These are phyloP conservation scores for Ornithoptera alexandrae DNA, from an alignment of 2,888 invertebrate species.

Conservation along the genomic window DNA sequence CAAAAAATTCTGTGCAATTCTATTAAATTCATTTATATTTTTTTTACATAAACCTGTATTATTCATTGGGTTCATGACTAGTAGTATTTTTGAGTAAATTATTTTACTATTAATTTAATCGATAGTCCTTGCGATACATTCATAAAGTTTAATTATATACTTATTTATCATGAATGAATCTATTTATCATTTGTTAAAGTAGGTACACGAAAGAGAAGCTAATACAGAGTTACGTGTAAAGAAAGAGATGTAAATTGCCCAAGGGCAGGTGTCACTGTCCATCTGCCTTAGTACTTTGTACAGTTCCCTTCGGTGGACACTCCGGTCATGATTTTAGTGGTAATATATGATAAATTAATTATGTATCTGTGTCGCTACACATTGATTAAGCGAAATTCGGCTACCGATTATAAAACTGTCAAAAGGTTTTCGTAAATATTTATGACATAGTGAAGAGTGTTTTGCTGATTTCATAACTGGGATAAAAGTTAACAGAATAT, in stretches of 20 bases:
- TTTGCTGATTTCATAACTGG: conserved; percentile 10
- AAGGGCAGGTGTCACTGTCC: conserved; percentile 65
- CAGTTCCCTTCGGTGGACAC: conserved; percentile 43
- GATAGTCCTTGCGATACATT: background rate
- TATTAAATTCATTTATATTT: no score
- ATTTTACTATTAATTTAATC: no score
- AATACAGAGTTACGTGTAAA: conserved; percentile 43
- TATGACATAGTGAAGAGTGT: conserved; percentile 2
- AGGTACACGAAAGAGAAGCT: conserved; percentile 44
- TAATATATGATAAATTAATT: conserved; percentile 42
- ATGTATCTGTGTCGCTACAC: conserved; percentile 24
- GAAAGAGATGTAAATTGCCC: conserved; percentile 55
- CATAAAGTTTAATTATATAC: conserved; percentile 33
- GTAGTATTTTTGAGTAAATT: no score
- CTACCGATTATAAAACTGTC: conserved; percentile 20
- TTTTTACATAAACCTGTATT: no score
- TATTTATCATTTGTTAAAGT: conserved; percentile 43
- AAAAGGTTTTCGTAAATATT: conserved; percentile 7
- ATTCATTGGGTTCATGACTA: no score
- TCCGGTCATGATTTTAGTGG: conserved; percentile 42
- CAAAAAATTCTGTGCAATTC: no score
- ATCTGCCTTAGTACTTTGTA: conserved; percentile 61
- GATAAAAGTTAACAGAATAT: background rate
- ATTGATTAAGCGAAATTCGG: conserved; percentile 14
- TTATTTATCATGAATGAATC: conserved; percentile 37